Conservation (phyloP, 2,797 vertebrate genomes). For the Rallus crepitans region DNA sequence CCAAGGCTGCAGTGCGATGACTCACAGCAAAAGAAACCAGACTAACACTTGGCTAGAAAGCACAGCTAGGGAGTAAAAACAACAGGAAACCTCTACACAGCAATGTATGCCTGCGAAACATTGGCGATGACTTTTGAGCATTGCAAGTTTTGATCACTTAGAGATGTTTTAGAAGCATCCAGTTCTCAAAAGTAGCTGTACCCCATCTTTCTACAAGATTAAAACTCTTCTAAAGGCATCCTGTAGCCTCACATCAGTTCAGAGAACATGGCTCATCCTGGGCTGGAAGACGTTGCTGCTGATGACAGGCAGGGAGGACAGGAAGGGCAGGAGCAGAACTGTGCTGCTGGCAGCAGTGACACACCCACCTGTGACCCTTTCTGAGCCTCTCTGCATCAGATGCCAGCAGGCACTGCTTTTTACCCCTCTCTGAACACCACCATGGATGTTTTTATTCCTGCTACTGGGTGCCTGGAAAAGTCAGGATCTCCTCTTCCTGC, state of each 20-base stretch:
- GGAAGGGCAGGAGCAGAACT: neutral
- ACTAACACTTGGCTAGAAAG: neutral
- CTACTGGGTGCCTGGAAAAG: neutral
- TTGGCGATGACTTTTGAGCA: neutral
- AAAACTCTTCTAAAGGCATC: neutral
- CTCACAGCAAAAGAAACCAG: neutral
- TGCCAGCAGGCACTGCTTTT: neutral
- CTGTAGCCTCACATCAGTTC: neutral
- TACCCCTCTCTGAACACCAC: neutral
- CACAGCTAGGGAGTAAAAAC: neutral
- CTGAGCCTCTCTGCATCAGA: neutral
- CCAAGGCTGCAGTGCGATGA: neutral
- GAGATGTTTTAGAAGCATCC: neutral
- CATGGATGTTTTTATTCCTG: neutral
- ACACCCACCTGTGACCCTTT: neutral
- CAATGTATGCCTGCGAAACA: neutral
- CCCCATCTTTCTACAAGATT: neutral
- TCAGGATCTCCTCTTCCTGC: neutral
- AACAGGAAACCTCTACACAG: neutral
- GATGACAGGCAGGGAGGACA: rapidly evolving
- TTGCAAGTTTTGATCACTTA: neutral
- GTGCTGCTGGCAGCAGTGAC: neutral
- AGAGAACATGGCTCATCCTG: neutral
- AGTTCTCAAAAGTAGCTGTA: neutral
- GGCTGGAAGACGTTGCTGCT: neutral